Evolutionary conservation across 1,140 invertebrate genomes (phyloP).

Genomic region (Formica exsecta): DNA sequence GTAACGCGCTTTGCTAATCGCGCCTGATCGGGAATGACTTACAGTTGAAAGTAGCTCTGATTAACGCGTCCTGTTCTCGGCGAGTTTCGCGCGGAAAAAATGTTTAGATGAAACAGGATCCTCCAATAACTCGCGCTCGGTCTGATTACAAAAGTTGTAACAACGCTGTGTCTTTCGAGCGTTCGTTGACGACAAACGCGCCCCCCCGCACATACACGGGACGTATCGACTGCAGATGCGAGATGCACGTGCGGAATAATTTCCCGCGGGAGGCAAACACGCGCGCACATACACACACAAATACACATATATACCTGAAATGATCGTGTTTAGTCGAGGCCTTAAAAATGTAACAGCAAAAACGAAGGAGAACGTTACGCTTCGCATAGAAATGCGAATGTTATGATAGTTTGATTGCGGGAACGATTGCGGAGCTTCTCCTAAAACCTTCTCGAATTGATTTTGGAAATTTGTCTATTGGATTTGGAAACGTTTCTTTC

Average conservation of each 20-base stretch:
- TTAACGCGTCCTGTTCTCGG: neutral
- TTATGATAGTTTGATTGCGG: slow-evolving; percentile 38
- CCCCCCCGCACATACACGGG: neutral
- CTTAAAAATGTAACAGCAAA: slow-evolving; percentile 59
- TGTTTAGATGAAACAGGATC: slow-evolving; percentile 32
- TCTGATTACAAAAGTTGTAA: slow-evolving; percentile 59
- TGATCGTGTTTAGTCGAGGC: slow-evolving; percentile 3
- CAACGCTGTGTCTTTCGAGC: slow-evolving; percentile 52
- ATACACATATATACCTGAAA: neutral
- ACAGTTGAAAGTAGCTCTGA: slow-evolving; percentile 14
- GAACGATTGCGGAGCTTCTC: slow-evolving; percentile 4
- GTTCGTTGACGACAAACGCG: slow-evolving; percentile 28
- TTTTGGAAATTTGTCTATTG: slow-evolving; percentile 8
- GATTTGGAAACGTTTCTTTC: neutral
- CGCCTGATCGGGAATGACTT: neutral
- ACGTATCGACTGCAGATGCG: slow-evolving; percentile 58
- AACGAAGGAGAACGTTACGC: slow-evolving; percentile 39
- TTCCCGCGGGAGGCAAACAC: slow-evolving; percentile 77
- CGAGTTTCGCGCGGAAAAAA: slow-evolving; percentile 19
- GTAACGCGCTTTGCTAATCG: neutral
- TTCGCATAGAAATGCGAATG: slow-evolving; percentile 41
- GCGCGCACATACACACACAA: slow-evolving; percentile 14
- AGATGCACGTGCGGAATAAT: slow-evolving; percentile 76
- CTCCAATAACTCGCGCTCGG: slow-evolving; percentile 32
- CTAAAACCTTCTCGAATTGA: neutral